Evolutionary conservation across 2,888 invertebrate species (phyloP).

Genomic region (Hirtodrosophila duncani): DNA sequence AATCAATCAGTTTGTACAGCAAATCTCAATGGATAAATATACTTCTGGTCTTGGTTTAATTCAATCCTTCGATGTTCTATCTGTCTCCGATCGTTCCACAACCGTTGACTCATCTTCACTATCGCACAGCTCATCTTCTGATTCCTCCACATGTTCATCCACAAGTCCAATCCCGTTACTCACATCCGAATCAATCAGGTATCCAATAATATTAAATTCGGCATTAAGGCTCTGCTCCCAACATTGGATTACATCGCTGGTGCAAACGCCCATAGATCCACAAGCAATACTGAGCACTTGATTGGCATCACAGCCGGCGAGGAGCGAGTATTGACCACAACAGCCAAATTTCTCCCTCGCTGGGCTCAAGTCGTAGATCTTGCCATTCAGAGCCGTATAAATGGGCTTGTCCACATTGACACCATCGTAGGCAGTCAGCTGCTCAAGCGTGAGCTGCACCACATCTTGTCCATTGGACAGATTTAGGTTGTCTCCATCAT

Average conservation of each 20-base stretch:
- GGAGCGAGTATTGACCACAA: conserved; percentile 32
- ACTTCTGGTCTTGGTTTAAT: no score
- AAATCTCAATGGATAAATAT: no score
- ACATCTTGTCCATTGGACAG: background rate
- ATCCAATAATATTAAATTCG: no score
- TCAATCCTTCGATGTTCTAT: no score
- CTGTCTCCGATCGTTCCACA: no score
- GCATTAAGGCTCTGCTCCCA: no score
- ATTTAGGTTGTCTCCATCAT: background rate
- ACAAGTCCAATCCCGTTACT: background rate
- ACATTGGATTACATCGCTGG: conserved; percentile 21
- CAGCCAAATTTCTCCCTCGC: conserved; percentile 19
- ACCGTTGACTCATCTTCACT: no score
- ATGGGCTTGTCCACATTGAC: conserved; percentile 24
- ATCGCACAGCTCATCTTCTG: background rate
- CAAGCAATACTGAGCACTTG: conserved; percentile 41
- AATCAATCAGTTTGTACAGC: no score
- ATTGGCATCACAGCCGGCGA: conserved; percentile 60
- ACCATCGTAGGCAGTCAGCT: conserved; percentile 41
- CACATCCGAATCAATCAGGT: conserved; percentile 28
- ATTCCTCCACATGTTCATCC: background rate
- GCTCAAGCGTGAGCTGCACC: conserved; percentile 22
- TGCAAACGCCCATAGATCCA: conserved; percentile 32
- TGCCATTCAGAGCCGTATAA: conserved; percentile 58
- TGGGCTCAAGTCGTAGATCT: conserved; percentile 51